A percentile compares a stretch with the other conserved stretches of the same genome.
Evolutionary conservation across 1,140 invertebrate species (phyloP).

Genomic region (Acromyrmex echinatior): DNA sequence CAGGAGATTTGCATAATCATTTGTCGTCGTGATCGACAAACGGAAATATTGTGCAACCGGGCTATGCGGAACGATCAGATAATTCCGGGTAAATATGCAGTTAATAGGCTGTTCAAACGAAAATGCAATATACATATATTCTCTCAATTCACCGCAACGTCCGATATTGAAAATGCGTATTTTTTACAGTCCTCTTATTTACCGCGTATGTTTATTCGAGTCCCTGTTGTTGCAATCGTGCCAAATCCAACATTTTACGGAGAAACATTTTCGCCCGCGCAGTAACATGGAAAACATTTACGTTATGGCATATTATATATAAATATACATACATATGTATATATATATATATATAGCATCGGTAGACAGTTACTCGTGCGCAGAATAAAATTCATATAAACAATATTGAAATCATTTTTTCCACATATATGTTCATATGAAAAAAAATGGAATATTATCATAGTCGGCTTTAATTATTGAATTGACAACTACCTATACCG

Average conservation of each 20-base stretch:
- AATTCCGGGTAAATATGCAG: conserved; percentile 22
- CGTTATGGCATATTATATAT: not conserved
- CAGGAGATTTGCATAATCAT: conserved; percentile 15
- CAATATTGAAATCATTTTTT: conserved; percentile 25
- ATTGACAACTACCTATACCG: not conserved
- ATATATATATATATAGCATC: not conserved
- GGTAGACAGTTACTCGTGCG: too few species aligned
- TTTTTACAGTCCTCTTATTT: conserved; percentile 21
- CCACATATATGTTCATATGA: not conserved
- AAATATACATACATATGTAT: not conserved
- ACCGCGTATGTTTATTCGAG: not conserved
- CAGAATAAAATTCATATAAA: not conserved
- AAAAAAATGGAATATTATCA: not conserved
- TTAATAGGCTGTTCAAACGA: conserved; percentile 18
- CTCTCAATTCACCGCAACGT: not conserved
- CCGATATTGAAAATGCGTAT: conserved; percentile 20
- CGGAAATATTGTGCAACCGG: conserved; percentile 34
- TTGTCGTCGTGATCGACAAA: conserved; percentile 1
- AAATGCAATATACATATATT: conserved; percentile 14
- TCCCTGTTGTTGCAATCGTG: not conserved
- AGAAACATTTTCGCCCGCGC: conserved; percentile 2
- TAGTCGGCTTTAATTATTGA: not conserved
- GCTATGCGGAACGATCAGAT: not conserved
- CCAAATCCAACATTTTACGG: conserved; percentile 25
- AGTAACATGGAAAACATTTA: conserved; percentile 32